A percentile compares a stretch with the other conserved stretches of the same genome.
Conservation (phyloP, 2,113 vertebrate species). For the Aix galericulata region DNA sequence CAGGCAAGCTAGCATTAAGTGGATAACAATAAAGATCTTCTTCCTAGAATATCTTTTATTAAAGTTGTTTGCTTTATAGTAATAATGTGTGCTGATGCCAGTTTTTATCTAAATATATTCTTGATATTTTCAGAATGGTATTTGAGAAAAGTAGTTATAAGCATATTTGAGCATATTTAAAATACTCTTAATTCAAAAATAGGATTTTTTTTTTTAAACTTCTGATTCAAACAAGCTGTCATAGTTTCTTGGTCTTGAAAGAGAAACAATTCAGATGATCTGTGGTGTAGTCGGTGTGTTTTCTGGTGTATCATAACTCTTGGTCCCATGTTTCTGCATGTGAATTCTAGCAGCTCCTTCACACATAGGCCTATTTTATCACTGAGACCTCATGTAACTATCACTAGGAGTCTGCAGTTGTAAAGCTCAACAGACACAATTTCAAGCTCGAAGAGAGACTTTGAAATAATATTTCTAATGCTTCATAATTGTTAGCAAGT, state of each 20-base stretch:
- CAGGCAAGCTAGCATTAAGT: neutral
- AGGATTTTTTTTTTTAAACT: neutral
- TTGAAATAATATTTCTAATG: neutral
- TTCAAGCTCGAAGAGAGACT: neutral
- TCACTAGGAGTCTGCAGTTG: neutral
- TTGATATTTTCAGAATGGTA: neutral
- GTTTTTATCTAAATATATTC: neutral
- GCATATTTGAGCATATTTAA: neutral
- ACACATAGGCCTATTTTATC: neutral
- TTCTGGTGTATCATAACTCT: neutral
- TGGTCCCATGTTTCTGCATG: neutral
- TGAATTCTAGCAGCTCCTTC: neutral
- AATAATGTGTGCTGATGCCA: neutral
- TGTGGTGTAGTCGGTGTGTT: neutral
- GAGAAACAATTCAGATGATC: neutral
- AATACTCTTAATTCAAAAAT: neutral
- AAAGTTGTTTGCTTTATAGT: neutral
- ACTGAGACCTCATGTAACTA: neutral
- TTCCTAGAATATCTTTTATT: neutral
- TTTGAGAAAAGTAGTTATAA: neutral
- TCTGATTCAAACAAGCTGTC: neutral
- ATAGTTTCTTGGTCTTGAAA: neutral
- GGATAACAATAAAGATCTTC: neutral
- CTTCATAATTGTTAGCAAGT: neutral
- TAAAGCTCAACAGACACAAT: neutral